Conservation (phyloP, 2,113 vertebrate species). For the Solenodon paradoxus region DNA sequence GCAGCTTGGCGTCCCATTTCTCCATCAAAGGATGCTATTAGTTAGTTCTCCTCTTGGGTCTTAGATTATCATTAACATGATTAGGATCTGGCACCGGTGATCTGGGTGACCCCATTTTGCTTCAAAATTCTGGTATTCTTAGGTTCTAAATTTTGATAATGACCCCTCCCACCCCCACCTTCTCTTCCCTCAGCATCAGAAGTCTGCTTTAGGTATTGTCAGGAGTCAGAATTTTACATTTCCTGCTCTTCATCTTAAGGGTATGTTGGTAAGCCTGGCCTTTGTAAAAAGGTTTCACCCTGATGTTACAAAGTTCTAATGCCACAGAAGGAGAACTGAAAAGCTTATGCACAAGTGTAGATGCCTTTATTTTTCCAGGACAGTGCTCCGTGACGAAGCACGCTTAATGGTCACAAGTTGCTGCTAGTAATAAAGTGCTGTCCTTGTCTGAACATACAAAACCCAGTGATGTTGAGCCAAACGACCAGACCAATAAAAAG, state of each 20-base stretch:
- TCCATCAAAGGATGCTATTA: not conserved
- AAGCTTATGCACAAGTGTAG: not conserved
- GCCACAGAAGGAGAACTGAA: not conserved
- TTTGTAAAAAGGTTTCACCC: not conserved
- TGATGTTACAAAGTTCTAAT: not conserved
- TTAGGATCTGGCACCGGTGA: not conserved
- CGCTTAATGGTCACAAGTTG: no score
- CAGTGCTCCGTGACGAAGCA: not conserved
- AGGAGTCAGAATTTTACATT: not conserved
- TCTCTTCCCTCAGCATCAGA: not conserved
- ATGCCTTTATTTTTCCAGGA: not conserved
- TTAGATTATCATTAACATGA: not conserved
- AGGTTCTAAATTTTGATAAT: not conserved
- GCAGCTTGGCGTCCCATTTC: no score
- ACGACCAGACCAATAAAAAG: not conserved
- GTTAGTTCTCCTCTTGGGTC: not conserved
- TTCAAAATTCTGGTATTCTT: slow-evolving; percentile 3
- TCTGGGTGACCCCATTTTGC: not conserved
- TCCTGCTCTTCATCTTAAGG: not conserved
- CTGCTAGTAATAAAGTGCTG: not conserved
- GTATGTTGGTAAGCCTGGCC: no score
- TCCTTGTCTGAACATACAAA: not conserved
- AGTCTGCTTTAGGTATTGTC: not conserved
- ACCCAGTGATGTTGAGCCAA: not conserved
- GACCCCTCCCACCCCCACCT: no score